Base-by-base conservation (phyloP, 2,888 invertebrate species). In the Rotaria magnacalcarata region DNA sequence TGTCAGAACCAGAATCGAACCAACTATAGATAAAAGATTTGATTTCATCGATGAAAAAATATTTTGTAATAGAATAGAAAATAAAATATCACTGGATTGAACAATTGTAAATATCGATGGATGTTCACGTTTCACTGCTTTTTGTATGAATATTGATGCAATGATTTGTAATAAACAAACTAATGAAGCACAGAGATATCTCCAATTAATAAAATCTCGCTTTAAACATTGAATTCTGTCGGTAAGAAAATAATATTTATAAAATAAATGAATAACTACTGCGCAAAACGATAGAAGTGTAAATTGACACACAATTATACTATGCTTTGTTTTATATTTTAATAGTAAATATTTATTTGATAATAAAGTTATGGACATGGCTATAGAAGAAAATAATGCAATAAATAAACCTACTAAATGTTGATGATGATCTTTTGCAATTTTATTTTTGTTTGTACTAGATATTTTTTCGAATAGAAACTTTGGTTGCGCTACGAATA, bases 121-220 rank as follows among this genome's bases (percentile, higher is more conserved):
- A 47, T 43, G 21, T 80, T 80, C 80, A n/a, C 80, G 80, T 80
- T 80, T 80, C n/a, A 80, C 16, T n/a, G 80, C 47, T 80, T 80
- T 80, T 80, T 80, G 80, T 47, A 80, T 2, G 24, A 43, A 47
- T 47, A 80, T 47, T 11, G 47, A 24, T 43, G 80, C 8, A 24
- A 80, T 3, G 10, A 80, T 47, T n/a, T 80, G 80, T 80, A 80
- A 47, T 47, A 47, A 24, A n/a, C 47, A 47, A 47, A 80, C n/a
- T 7, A 21, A 21, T 80, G 80, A 47, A 19, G 80, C 80, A 80
- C 24, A 80, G 21, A 43, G 6, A 80, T n/a, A 80, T 47, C 47
- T 43, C 47, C 47, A 47, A 41, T 27, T 67, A 67, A 67, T 5
- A 41, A 67, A 67, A 27, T 67, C 19, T 19, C 2, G 19, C 47